Percentiles rank a stretch among this genome's conserved stretches.
Evolutionary conservation across 2,113 vertebrate genomes (phyloP).

Genomic region (Psilopsiagon aurifrons): DNA sequence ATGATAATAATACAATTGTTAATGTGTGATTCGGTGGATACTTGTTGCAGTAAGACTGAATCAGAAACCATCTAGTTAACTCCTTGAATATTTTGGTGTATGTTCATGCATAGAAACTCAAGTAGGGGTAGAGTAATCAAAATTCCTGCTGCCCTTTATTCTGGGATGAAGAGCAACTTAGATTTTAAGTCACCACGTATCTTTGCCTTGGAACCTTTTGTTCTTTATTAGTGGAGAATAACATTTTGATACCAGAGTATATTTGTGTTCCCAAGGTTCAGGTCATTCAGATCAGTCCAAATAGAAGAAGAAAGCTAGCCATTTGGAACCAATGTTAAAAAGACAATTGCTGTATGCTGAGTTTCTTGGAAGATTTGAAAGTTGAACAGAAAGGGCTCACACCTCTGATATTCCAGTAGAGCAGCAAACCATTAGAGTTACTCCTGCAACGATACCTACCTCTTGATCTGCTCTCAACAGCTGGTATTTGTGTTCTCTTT

Average conservation of each 20-base stretch:
- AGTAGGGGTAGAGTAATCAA: not conserved
- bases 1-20: not conserved
- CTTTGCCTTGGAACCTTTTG: conserved; percentile 28
- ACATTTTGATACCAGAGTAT: not conserved
- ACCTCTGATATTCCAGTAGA: not conserved
- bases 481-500: not conserved
- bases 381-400: not conserved
- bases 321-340: conserved; percentile 66
- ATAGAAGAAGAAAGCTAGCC: conserved; percentile 26
- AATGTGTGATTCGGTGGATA: not conserved
- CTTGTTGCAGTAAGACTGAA: not conserved
- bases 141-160: not conserved
- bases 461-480: not conserved
- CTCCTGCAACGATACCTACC: not conserved
- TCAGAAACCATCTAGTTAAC: not conserved
- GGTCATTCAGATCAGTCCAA: conserved; percentile 37
- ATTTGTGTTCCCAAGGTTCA: conserved; percentile 19
- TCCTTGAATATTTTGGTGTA: not conserved
- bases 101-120: not conserved
- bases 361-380: not conserved
- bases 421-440: not conserved
- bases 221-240: conserved; percentile 30
- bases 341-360: conserved; percentile 4
- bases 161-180: not conserved
- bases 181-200: not conserved